Base-by-base conservation (phyloP, 2,888 invertebrate species). In the Marasmarcha lunaedactyla region DNA sequence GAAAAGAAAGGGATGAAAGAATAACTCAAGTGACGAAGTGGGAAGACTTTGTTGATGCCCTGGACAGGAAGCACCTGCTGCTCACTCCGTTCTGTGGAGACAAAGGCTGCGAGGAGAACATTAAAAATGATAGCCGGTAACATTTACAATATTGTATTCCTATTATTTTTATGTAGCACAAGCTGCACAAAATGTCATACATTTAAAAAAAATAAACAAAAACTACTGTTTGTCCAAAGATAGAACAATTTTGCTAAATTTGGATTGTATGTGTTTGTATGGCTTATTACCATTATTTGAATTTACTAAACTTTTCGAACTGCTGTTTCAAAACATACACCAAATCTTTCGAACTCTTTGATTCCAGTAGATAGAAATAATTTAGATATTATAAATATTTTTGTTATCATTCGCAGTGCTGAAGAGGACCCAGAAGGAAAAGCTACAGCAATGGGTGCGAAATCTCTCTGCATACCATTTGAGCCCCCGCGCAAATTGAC, bases 361-460 rank as follows among this genome's bases (percentile, higher is more conserved):
- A n/a, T n/a, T n/a, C n/a, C n/a, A n/a, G n/a, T n/a, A n/a, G n/a
- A n/a, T n/a, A n/a, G n/a, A n/a, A n/a, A n/a, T n/a, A n/a, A n/a
- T n/a, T n/a, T n/a, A n/a, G n/a, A n/a, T n/a, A 5, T 20, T 20
- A 20, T 20, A 20, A 20, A 34, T 34, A 14, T 34, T 34, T 5
- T 12, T 51, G n/a, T n/a, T n/a, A n/a, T n/a, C n/a, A n/a, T n/a
- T 71, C 68, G 14, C 69, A 92, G 92, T 59, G 89, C 86, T 42
- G 89, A 90, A 38, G 86, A 88, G 35, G 77, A 79, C 39, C 54
- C 62, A 2, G 60, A 65, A 15, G 91, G 92, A 44, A 95, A 94
- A 42, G 93, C 93, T 14, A 95, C 97, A 14, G 90, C 97, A 0
- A 99, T 99, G 98, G 99, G 99, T 33, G 99, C 99, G 5, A 99